Evolutionary conservation across 2,888 invertebrate species (phyloP).

Genomic region (Ametastegia equiseti): DNA sequence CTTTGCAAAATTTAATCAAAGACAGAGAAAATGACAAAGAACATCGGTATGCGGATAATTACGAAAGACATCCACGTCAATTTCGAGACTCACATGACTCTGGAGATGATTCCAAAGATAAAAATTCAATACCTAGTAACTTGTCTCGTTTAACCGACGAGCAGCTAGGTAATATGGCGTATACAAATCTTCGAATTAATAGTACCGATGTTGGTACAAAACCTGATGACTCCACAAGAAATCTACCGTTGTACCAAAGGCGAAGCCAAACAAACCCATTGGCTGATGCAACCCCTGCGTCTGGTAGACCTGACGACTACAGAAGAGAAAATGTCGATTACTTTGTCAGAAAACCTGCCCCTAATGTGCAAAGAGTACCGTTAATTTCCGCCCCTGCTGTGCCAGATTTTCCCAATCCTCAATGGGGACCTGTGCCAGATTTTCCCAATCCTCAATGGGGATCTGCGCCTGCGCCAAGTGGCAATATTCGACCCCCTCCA

Average conservation of each 20-base stretch:
- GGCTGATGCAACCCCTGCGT: neutral
- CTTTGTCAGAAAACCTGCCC: slow-evolving; percentile 7
- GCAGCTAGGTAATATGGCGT: slow-evolving; percentile 30
- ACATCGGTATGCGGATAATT: slow-evolving; percentile 67
- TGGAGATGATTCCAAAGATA: slow-evolving; percentile 38
- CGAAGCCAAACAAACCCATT: slow-evolving; percentile 9
- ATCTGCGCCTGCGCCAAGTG: neutral
- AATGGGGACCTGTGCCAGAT: slow-evolving; percentile 14
- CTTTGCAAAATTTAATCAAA: slow-evolving; percentile 47
- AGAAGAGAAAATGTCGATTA: slow-evolving; percentile 47
- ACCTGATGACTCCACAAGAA: slow-evolving; percentile 36
- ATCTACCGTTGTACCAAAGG: slow-evolving; percentile 40
- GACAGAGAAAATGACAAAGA: slow-evolving; percentile 53
- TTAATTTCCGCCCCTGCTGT: slow-evolving; percentile 3
- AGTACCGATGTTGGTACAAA: slow-evolving; percentile 7
- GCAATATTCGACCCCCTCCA: slow-evolving; percentile 35
- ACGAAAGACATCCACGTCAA: slow-evolving; percentile 66
- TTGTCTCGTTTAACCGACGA: slow-evolving; percentile 40
- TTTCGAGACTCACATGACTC: slow-evolving; percentile 22
- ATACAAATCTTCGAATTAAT: slow-evolving; percentile 38
- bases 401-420: slow-evolving; percentile 29
- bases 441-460: slow-evolving; percentile 41
- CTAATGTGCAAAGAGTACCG: neutral
- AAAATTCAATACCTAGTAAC: slow-evolving; percentile 22
- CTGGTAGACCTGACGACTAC: slow-evolving; percentile 6